Evolutionary conservation across 2,113 vertebrate genomes (phyloP), one percentile per base, ranked within the genome.

Genomic region (Bos indicus): DNA sequence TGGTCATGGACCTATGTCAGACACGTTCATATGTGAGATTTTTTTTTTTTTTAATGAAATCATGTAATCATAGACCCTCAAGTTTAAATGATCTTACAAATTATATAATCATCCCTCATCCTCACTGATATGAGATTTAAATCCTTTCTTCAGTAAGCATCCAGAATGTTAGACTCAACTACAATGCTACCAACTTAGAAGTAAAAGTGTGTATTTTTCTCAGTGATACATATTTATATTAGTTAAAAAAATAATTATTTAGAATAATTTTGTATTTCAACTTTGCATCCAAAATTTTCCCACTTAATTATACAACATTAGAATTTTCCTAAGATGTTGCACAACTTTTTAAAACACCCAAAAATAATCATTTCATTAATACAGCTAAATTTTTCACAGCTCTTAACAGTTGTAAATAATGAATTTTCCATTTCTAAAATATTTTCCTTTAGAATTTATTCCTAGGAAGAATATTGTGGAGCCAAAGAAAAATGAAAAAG

Each of bases 11-110:
- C 12, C 28, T 81, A 2, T 85, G 64, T 43, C 48, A 92, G 36
- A 85, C 8, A 51, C 91, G 21, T 74, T 84, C 48, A 67, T 78
- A 94, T 94, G 94, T 97, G 64, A 98, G 94, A 36, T 94, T 28
- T 52, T 30, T 57, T 25, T 74, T 54, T 54, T 56, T 26, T 19
- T 1, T 30, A 15, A 25, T 5, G 1, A 89, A 94, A 74, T 94
- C 5, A 62, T 46, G 4, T 36, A 94, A 91, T 59, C 85, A 78
- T 30, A 54, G 43, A 80, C 43, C 36, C 2, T 59, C 10, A 80
- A 7, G 6, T 81, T 94, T 81, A 54, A 60, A 88, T 43, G 5
- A 88, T 40, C 28, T 95, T 91, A 77, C 54, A 95, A 57, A 62
- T 86, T 12, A 23, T 87, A 60, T 43, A 48, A 78, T 23, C 43